Conservation (phyloP, 2,888 invertebrate species). For the Branchellion lobata region DNA sequence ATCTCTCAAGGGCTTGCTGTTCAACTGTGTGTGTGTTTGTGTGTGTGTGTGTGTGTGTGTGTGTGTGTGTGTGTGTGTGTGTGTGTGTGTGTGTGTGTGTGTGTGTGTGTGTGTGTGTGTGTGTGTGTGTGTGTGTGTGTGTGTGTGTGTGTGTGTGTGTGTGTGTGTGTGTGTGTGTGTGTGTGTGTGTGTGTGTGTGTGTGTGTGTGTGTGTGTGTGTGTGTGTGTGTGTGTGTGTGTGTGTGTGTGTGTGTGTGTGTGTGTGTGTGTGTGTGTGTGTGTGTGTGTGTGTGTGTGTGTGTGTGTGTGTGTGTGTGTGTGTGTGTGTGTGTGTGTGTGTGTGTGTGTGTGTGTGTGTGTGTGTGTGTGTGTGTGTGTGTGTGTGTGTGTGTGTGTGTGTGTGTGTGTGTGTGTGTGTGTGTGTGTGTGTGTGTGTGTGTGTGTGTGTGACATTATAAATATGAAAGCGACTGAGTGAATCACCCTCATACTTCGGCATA, state of each 20-base stretch:
- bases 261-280: conserved; percentile 3
- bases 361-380: conserved; percentile 17
- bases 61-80: background rate
- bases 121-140: too few species aligned
- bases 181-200: background rate
- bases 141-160: too few species aligned
- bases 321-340: background rate
- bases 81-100: background rate
- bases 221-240: background rate
- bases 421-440: too few species aligned
- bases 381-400: conserved; percentile 1
- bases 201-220: conserved; percentile 11
- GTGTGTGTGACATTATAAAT: too few species aligned
- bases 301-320: conserved; percentile 13
- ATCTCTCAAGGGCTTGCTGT: background rate
- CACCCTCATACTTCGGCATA: too few species aligned
- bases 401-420: too few species aligned
- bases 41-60: background rate
- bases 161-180: conserved; percentile 13
- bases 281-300: conserved; percentile 12
- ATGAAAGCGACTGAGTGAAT: too few species aligned
- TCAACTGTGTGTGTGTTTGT: conserved; percentile 7
- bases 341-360: conserved; percentile 19
- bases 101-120: background rate
- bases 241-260: conserved; percentile 17